These are phyloP conservation scores for Muscidifurax raptorellus DNA, from an alignment of 1,140 invertebrate species.

Conservation along the genomic window DNA sequence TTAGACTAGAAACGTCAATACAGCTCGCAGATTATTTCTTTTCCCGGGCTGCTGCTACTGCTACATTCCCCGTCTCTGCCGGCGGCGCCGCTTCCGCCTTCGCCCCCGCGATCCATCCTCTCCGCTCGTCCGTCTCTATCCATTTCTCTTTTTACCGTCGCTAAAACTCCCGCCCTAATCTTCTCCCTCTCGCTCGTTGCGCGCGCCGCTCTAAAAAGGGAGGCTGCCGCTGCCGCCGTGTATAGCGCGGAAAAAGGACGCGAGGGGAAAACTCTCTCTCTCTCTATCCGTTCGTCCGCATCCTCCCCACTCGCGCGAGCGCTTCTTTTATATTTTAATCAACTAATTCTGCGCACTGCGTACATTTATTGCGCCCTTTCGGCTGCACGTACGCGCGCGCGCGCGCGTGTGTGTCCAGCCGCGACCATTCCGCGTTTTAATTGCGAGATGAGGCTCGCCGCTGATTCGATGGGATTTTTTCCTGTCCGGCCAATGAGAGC, in stretches of 20 bases:
- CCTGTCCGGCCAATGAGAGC: slow-evolving; percentile 70
- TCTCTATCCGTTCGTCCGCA: slow-evolving; percentile 58
- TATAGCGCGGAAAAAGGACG: slow-evolving; percentile 25
- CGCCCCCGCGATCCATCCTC: slow-evolving; percentile 57
- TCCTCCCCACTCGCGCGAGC: slow-evolving; percentile 62
- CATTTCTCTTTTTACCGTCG: slow-evolving; percentile 48
- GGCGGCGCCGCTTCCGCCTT: slow-evolving; percentile 36
- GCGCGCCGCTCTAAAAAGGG: slow-evolving; percentile 41
- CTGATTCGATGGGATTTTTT: slow-evolving; percentile 75
- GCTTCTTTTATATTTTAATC: slow-evolving; percentile 76
- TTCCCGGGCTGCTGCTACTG: slow-evolving; percentile 71
- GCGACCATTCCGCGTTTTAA: slow-evolving; percentile 74
- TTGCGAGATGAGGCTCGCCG: slow-evolving; percentile 72
- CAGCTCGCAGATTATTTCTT: slow-evolving; percentile 77
- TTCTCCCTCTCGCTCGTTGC: slow-evolving; percentile 49
- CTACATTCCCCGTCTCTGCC: slow-evolving; percentile 61
- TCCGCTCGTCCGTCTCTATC: slow-evolving; percentile 58
- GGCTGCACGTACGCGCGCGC: slow-evolving; percentile 41
- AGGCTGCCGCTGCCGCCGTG: background rate
- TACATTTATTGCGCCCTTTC: slow-evolving; percentile 74
- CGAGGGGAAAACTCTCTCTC: slow-evolving; percentile 12
- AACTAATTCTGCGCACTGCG: slow-evolving; percentile 75
- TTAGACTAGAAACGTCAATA: slow-evolving; percentile 77
- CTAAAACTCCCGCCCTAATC: slow-evolving; percentile 60
- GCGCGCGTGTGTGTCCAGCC: slow-evolving; percentile 35